A percentile compares a stretch with the other conserved stretches of the same genome.
These are phyloP conservation scores for Nyctibius bracteatus DNA, from an alignment of 2,113 vertebrate genomes.

Conservation along the genomic window DNA sequence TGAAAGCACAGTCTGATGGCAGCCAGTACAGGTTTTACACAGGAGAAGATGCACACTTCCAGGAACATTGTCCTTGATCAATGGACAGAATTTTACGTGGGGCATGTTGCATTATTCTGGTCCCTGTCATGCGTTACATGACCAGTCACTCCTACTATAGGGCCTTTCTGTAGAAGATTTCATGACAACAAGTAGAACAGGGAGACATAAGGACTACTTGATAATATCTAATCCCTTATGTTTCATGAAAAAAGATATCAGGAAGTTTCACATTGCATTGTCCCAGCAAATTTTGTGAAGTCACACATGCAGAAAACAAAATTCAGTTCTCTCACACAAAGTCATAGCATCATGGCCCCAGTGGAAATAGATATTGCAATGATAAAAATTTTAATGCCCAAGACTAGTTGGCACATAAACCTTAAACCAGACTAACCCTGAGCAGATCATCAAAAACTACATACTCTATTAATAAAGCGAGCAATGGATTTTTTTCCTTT, in stretches of 20 bases:
- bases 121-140: neutral
- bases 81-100: neutral
- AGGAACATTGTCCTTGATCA: neutral
- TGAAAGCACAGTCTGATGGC: neutral
- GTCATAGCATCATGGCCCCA: neutral
- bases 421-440: constrained; percentile 23
- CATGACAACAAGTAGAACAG: neutral
- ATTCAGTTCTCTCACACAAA: constrained; percentile 9
- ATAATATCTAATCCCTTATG: neutral
- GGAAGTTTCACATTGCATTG: neutral
- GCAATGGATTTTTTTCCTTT: neutral
- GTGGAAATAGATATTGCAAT: constrained; percentile 5
- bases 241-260: neutral
- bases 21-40: neutral
- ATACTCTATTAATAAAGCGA: neutral
- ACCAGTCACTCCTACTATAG: neutral
- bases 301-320: constrained; percentile 32
- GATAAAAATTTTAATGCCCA: constrained; percentile 7
- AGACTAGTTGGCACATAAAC: neutral
- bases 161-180: neutral
- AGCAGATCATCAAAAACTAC: neutral
- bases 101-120: neutral
- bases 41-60: neutral
- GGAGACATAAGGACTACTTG: neutral
- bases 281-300: constrained; percentile 21